phyloP scores from a whole-genome alignment of 2,113 vertebrate genomes.

The Sialia sialis region DNA sequence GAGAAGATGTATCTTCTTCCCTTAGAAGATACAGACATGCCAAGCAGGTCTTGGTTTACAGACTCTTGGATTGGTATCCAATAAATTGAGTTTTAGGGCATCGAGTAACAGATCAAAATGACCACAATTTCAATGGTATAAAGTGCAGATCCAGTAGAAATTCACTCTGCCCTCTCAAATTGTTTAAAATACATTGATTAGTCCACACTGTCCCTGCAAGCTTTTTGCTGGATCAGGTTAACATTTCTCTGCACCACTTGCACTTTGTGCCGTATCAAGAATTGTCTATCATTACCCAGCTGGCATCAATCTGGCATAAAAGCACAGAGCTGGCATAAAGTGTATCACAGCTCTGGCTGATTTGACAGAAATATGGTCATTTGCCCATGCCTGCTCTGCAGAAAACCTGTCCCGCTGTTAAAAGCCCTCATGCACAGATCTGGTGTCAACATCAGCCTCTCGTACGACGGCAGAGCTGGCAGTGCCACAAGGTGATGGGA shows the following conservation, averaged over 20 bases:
- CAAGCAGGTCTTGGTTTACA: neutral
- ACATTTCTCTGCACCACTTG: neutral
- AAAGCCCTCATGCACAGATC: neutral
- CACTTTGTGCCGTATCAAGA: neutral
- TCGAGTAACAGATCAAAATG: neutral
- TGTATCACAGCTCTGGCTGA: neutral
- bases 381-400: neutral
- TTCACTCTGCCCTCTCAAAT: neutral
- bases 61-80: neutral
- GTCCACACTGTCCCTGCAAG: neutral
- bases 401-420: neutral
- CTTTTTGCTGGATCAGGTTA: neutral
- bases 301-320: slow-evolving; percentile 22
- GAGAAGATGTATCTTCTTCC: neutral
- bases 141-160: neutral
- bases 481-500: neutral
- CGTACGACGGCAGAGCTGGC: fast-evolving
- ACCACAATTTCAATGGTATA: neutral
- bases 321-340: neutral
- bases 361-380: slow-evolving; percentile 28
- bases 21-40: neutral
- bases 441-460: neutral
- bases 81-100: neutral
- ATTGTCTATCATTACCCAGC: neutral
- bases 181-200: neutral